Base-by-base conservation (phyloP, 2,113 vertebrate genomes). In the Acrocephalus kingi region DNA sequence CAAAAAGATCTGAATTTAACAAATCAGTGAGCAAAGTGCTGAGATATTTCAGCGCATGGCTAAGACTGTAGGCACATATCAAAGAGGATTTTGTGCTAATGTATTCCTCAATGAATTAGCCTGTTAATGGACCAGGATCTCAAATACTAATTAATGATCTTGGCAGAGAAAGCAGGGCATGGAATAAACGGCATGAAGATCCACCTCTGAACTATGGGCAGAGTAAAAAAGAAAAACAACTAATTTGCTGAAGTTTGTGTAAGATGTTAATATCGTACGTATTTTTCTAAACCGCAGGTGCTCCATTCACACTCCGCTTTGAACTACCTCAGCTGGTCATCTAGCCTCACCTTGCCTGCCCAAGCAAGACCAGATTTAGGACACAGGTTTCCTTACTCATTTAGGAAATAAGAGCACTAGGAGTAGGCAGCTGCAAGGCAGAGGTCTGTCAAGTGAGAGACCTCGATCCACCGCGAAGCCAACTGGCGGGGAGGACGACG, bases 231-330 rank as follows among this genome's bases (percentile, higher is more conserved):
- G 15, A 21, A 76, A 68, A 41, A 1, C 0, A 8, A 16, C 7
- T 52, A 15, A 69, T 35, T 37, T 7, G 3, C 31, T 45, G 0
- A 43, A 37, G 16, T 52, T 16, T 37, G 27, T 6, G 8, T 4
- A 52, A 63, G 4, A 66, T 2, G 7, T 6, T 30, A 11, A 39
- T 31, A 72, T 28, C 6, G 7, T 1, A 12, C 0, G 0, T 5
- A 10, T 22, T 61, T 66, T 22, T 35, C 48, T 54, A 52, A 66
- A 21, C 3, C 2, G 1, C 15, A 17, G 0, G 9, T 6, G 16
- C 6, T 31, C 20, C 24, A 3, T 68, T 13, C 58, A 48, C 12
- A 5, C 41, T 27, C 10, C 8, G 1, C 41, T n/a, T 1, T 8
- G 35, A 73, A 24, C 18, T 1, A 21, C 22, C 37, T 63, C 22